Evolutionary conservation across 2,797 vertebrate genomes (phyloP), one percentile per base, ranked within the genome.

Genomic region (Sebastes oblongus): DNA sequence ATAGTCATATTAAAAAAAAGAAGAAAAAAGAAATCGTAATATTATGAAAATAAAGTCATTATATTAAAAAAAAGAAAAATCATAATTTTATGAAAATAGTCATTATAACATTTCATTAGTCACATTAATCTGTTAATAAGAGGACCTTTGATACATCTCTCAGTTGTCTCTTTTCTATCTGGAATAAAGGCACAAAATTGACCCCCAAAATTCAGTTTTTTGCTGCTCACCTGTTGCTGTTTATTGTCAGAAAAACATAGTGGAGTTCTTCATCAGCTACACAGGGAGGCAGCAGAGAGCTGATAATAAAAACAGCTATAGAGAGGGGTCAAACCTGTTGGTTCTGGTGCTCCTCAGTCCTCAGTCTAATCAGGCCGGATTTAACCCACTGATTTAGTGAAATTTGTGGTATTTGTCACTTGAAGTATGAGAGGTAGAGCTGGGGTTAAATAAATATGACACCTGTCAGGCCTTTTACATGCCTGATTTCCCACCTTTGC

Each of bases 281-380:
- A 88, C 85, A 54, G 1, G 18, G 80, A 8, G 84, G 90, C 87
- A 85, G 85, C 87, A 92, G 69, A 88, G 84, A 90, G 58, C 79
- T 65, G 29, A 36, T 0, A 4, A 34, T 20, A 3, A 11, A 8
- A 13, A 22, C 54, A 42, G 62, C n/a, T 14, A n/a, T 3, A 29
- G 3, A 54, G 11, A 54, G 11, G 12, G 69, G 67, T 80, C 84
- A 86, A 56, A 59, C 72, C 69, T 72, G 46, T 62, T 77, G 68
- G 29, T 56, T 72, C 61, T 69, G 74, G 22, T 75, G 5, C 66
- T 78, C 61, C 56, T 68, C 61, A 6, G 24, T 78, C 61, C 56
- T 68, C 61, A 6, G 24, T 68, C 61, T 75, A 83, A 88, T 79
- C 46, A 80, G 71, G 10, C 9, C 55, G 81, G 73, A 88, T 89